Evolutionary conservation across 2,797 vertebrate genomes (phyloP).

Genomic region (Onychomys arenicola): DNA sequence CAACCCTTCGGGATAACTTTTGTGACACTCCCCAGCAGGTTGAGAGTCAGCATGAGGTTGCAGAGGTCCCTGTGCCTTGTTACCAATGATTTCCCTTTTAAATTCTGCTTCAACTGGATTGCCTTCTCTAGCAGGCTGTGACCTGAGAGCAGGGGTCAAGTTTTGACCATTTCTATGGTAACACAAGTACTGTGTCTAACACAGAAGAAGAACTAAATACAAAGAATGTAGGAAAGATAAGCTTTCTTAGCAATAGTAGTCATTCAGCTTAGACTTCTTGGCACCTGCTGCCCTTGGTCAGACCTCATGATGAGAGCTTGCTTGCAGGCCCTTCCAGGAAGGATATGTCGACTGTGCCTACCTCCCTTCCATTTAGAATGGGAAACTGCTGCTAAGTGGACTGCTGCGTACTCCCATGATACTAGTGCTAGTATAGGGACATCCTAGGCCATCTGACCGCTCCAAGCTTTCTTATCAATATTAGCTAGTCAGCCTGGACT

Average conservation of each 20-base stretch:
- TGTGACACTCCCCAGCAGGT: not conserved
- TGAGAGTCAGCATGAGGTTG: not conserved
- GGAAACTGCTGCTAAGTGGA: not conserved
- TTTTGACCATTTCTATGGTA: not conserved
- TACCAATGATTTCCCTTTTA: not conserved
- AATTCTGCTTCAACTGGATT: not conserved
- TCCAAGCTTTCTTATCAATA: not conserved
- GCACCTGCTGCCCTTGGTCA: not conserved
- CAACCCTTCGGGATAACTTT: not conserved
- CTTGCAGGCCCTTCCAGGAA: not conserved
- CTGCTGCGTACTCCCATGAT: not conserved
- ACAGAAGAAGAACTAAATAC: not conserved
- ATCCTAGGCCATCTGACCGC: not conserved
- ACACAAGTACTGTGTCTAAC: not conserved
- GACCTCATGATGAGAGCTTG: not conserved
- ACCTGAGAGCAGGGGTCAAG: not conserved
- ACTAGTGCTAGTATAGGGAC: not conserved
- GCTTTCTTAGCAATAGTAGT: not conserved
- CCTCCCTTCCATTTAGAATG: not conserved
- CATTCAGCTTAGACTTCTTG: not conserved
- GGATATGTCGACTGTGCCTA: too few relatives aligned
- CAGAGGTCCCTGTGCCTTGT: not conserved
- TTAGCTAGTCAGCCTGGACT: not conserved
- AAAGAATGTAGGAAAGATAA: not conserved
- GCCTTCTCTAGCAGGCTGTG: not conserved